Evolutionary conservation across 1,140 invertebrate species (phyloP).

Genomic region (Macrostomum lignano): DNA sequence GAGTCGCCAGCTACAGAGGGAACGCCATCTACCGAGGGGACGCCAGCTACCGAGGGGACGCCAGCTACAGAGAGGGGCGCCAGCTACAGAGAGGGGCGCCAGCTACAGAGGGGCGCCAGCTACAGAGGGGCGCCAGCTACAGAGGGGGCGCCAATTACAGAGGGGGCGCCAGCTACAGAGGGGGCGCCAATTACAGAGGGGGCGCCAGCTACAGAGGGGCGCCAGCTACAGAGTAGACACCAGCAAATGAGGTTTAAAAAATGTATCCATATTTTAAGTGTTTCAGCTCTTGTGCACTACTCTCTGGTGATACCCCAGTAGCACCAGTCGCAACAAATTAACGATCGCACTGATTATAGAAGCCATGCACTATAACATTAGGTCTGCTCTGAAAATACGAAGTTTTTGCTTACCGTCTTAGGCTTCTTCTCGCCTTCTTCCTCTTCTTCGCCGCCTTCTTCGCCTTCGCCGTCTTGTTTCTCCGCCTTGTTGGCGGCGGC

Average conservation of each 20-base stretch:
- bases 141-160: no score
- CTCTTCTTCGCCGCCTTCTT: constrained; percentile 11
- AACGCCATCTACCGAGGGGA: no score
- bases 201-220: no score
- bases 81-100: no score
- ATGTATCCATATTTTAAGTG: background rate
- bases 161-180: no score
- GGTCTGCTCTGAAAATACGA: background rate
- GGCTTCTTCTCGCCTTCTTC: background rate
- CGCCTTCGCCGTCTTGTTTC: constrained; percentile 10
- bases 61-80: no score
- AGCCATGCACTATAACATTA: background rate
- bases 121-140: no score
- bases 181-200: no score
- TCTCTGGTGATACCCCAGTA: background rate
- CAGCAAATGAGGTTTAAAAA: background rate
- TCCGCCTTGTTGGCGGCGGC: constrained; percentile 10
- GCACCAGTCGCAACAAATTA: background rate
- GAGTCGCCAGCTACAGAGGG: no score
- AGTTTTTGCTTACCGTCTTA: background rate
- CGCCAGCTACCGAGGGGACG: no score
- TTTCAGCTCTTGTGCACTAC: background rate
- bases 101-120: no score
- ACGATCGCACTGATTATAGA: background rate
- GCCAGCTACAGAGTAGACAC: no score